Base-by-base conservation (phyloP, 37 sponge, comb jelly and placozoan species). In the Ephydatia muelleri region DNA sequence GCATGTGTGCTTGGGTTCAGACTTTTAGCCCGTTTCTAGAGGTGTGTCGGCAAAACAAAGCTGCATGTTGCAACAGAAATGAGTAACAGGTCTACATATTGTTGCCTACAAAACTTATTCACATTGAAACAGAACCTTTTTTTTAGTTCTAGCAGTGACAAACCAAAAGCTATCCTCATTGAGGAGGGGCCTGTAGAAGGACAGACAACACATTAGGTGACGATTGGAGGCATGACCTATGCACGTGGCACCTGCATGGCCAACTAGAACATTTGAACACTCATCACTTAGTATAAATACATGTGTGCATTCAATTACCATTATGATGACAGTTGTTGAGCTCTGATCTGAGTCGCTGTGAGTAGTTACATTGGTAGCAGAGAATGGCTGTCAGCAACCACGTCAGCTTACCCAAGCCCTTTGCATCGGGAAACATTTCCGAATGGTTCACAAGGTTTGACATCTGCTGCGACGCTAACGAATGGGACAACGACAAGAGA, bases 351-450 rank as follows among this genome's bases (percentile, higher is more conserved):
- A 9, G 40, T 76, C 12, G 34, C 28, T 38, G 77, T 76, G 77
- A 66, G 40, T 65, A 43, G 30, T 79, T 81, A 88, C 88, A 88
- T 76, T 88, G 88, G 88, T 88, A 88, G 83, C 88, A 88, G 77
- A 40, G 77, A 48, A 25, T 47, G 25, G 31, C 22, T 0, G 36
- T 39, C 70, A 71, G 71, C 71, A 70, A 47, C 34, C 40, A 30
- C n/a, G 22, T 68, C 14, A 84, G 85, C 43, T n/a, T 84, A 22
- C 85, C 78, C 67, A 84, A 77, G 70, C 57, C 79, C 26, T 86
- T 78, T 48, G 86, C 70, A 43, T 79, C 36, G 37, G 80, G 80
- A 48, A 73, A 86, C 43, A 72, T 49, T 16, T 72, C 31, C 27
- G 80, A 70, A 29, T 86, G 86, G 80, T 78, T 86, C 72, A 49